These are phyloP conservation scores for Plebejus melissa DNA, from an alignment of 2,888 invertebrate species.

Conservation along the genomic window DNA sequence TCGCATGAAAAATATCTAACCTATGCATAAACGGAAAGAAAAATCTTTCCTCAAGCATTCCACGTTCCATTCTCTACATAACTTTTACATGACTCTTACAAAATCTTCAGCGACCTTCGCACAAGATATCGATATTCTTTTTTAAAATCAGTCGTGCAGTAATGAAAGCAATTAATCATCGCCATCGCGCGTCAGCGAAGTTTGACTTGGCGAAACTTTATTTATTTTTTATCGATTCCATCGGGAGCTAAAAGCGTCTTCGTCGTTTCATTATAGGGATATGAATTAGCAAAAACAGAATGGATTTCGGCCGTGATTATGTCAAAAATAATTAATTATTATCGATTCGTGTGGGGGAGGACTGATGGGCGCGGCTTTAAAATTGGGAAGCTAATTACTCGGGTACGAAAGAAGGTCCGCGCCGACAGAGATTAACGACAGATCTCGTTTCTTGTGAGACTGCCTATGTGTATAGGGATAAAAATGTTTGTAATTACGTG, in stretches of 20 bases:
- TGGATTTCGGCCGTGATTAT: slow-evolving; percentile 83
- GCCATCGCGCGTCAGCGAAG: slow-evolving; percentile 56
- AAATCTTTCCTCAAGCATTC: not conserved
- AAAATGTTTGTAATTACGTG: slow-evolving; percentile 8
- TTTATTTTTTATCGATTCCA: slow-evolving; percentile 78
- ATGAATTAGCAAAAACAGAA: slow-evolving; percentile 84
- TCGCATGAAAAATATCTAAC: too few species aligned
- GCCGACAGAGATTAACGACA: slow-evolving; percentile 53
- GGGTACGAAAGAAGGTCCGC: slow-evolving; percentile 49
- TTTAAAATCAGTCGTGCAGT: not conserved
- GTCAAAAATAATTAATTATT: slow-evolving; percentile 87
- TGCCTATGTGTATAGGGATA: slow-evolving; percentile 9
- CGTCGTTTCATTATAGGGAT: slow-evolving; percentile 79
- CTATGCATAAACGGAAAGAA: too few species aligned
- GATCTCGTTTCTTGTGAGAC: slow-evolving; percentile 38
- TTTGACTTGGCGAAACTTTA: slow-evolving; percentile 72
- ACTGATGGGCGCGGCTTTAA: slow-evolving; percentile 70
- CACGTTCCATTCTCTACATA: not conserved
- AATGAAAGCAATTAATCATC: slow-evolving; percentile 61
- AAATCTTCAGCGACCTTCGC: not conserved
- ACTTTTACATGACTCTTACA: not conserved
- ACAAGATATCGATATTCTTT: not conserved
- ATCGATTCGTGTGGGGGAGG: slow-evolving; percentile 77
- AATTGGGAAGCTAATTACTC: slow-evolving; percentile 74
- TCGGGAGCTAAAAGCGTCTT: slow-evolving; percentile 70